Conservation (phyloP, 2,888 invertebrate species). For the Drosophila lacicola region DNA sequence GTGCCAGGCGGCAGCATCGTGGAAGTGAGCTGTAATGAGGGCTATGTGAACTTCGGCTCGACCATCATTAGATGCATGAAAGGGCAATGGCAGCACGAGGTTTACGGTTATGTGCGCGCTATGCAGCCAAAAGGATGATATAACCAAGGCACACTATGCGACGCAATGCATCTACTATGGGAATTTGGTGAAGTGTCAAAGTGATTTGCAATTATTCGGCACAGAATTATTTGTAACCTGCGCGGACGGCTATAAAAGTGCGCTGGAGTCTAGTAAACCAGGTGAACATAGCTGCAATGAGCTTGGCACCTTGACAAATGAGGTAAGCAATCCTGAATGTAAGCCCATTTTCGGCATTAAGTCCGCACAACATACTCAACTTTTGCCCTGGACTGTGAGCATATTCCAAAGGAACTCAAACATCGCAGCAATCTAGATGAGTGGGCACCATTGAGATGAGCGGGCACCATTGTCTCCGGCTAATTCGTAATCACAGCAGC, state of each 20-base stretch:
- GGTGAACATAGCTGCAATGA: constrained; percentile 44
- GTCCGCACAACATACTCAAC: constrained; percentile 32
- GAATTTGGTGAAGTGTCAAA: constrained; percentile 13
- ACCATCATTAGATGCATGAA: constrained; percentile 8
- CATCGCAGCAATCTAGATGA: constrained; percentile 9
- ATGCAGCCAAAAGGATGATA: constrained; percentile 2
- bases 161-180: constrained; percentile 6
- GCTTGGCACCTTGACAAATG: constrained; percentile 66
- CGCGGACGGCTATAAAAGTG: constrained; percentile 39
- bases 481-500: constrained; percentile 19
- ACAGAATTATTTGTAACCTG: constrained; percentile 46
- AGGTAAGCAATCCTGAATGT: constrained; percentile 58
- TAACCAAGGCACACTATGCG: background rate
- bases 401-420: constrained; percentile 23
- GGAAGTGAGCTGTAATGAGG: constrained; percentile 13
- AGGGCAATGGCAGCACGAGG: constrained; percentile 11
- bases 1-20: constrained; percentile 15
- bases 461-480: constrained; percentile 21
- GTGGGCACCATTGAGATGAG: constrained; percentile 26
- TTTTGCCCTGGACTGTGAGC: constrained; percentile 68
- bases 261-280: background rate
- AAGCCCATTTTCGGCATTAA: constrained; percentile 70
- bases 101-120: constrained; percentile 2
- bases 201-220: background rate
- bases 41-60: constrained; percentile 1